Evolutionary conservation across 1,140 invertebrate species (phyloP).

Genomic region (Belonocnema kinseyi): DNA sequence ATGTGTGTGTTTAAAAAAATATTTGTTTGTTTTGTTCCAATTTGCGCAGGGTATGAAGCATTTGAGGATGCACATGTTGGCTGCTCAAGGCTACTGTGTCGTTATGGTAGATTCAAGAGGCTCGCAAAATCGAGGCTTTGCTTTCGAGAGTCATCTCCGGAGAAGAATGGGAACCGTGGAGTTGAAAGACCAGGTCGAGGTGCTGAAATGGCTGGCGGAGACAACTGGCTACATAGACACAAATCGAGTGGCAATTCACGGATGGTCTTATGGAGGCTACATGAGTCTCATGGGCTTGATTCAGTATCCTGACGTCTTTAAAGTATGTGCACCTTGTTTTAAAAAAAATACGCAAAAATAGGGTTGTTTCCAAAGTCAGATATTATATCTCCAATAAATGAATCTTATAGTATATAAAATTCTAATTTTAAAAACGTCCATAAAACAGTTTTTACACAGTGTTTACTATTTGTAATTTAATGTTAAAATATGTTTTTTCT

Average conservation of each 20-base stretch:
- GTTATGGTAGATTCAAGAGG: conserved; percentile 96
- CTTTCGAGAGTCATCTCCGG: conserved; percentile 93
- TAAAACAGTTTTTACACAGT: too few relatives aligned
- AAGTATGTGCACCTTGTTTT: conserved; percentile 74
- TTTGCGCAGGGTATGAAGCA: conserved; percentile 87
- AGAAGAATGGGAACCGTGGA: conserved; percentile 96
- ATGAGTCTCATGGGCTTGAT: conserved; percentile 90
- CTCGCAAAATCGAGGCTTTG: conserved; percentile 92
- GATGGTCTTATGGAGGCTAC: conserved; percentile 98
- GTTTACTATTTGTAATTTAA: too few relatives aligned
- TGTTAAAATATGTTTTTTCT: too few relatives aligned
- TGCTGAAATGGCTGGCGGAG: conserved; percentile 89
- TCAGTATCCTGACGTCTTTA: conserved; percentile 89
- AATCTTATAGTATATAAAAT: too few relatives aligned
- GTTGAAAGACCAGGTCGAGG: conserved; percentile 96
- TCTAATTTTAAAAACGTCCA: too few relatives aligned
- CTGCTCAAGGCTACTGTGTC: conserved; percentile 97
- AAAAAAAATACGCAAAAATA: neutral
- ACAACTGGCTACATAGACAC: conserved; percentile 93
- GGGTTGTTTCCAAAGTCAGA: too few relatives aligned
- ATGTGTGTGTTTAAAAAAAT: too few relatives aligned
- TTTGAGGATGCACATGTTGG: conserved; percentile 94
- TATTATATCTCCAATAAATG: too few relatives aligned
- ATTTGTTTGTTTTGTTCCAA: too few relatives aligned
- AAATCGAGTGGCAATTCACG: conserved; percentile 94